Percentiles rank a stretch among this genome's conserved stretches.
These are phyloP conservation scores for Armadillidium nasatum DNA, from an alignment of 1,140 invertebrate species.

Conservation along the genomic window DNA sequence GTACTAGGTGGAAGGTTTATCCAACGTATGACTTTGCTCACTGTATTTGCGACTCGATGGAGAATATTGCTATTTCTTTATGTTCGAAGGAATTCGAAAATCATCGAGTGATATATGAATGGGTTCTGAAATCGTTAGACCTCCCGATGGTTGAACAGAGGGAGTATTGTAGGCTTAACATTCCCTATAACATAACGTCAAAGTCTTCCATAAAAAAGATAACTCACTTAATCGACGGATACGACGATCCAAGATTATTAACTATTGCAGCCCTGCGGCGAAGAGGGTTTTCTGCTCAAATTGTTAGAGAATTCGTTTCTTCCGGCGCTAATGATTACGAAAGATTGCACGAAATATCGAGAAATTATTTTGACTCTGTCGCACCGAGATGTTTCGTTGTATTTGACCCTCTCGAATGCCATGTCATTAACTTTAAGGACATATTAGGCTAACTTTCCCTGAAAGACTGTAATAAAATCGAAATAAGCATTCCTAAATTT, in stretches of 20 bases:
- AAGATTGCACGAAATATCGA: slow-evolving; percentile 22
- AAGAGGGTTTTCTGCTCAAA: slow-evolving; percentile 24
- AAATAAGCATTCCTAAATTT: slow-evolving; percentile 9
- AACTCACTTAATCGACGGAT: slow-evolving; percentile 1
- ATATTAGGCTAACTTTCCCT: background rate
- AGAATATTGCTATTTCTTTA: slow-evolving; percentile 36
- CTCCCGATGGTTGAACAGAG: slow-evolving; percentile 25
- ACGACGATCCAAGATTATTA: slow-evolving; percentile 31
- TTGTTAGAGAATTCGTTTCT: slow-evolving; percentile 25
- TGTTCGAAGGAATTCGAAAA: slow-evolving; percentile 37
- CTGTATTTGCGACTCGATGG: slow-evolving; percentile 33
- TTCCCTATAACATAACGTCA: slow-evolving; percentile 27
- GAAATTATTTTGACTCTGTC: slow-evolving; percentile 10
- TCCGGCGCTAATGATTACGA: slow-evolving; percentile 23
- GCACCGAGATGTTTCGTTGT: slow-evolving; percentile 19
- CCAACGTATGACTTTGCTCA: slow-evolving; percentile 40
- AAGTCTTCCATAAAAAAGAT: slow-evolving; percentile 19
- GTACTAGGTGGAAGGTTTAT: slow-evolving; percentile 32
- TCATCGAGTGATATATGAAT: slow-evolving; percentile 36
- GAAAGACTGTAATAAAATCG: background rate
- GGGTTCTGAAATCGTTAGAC: slow-evolving; percentile 28
- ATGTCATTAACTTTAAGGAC: slow-evolving; percentile 27
- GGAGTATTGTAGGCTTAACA: slow-evolving; percentile 27
- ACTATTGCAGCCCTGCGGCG: slow-evolving; percentile 34
- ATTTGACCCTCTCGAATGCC: slow-evolving; percentile 31